Evolutionary conservation across 2,888 invertebrate genomes (phyloP).

Genomic region (Eledone cirrhosa): DNA sequence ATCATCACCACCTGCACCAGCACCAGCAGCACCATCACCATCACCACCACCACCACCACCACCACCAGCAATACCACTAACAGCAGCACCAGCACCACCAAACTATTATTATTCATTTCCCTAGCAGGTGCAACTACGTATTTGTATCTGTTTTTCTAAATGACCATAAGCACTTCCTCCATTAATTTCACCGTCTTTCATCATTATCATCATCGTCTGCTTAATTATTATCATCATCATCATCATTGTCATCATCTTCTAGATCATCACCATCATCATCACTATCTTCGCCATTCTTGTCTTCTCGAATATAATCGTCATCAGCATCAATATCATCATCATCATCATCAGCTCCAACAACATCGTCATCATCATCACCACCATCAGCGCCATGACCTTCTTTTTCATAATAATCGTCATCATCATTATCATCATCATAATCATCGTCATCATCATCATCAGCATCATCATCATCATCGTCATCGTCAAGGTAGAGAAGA

Average conservation of each 20-base stretch:
- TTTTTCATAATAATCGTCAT: neutral
- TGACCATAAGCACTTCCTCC: too few relatives aligned
- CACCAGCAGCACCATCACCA: too few relatives aligned
- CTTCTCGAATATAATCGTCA: neutral
- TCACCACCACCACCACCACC: too few relatives aligned
- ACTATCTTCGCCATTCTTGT: neutral
- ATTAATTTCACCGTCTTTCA: neutral
- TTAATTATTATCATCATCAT: neutral
- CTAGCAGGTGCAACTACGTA: too few relatives aligned
- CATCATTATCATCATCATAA: neutral
- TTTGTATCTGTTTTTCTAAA: too few relatives aligned
- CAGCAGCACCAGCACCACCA: too few relatives aligned
- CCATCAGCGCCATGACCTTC: neutral
- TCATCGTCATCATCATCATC: neutral
- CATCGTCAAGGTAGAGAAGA: too few relatives aligned
- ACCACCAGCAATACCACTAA: too few relatives aligned
- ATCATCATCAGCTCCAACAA: neutral
- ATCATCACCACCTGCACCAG: too few relatives aligned
- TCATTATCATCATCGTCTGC: neutral
- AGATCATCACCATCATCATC: conserved; percentile 8
- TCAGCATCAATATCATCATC: neutral
- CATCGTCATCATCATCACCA: conserved; percentile 3
- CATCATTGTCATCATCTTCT: neutral
- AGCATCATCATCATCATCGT: conserved; percentile 1
- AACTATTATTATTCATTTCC: too few relatives aligned